These are phyloP conservation scores for Xenopus tropicalis DNA, from an alignment of 2,113 vertebrate species.

Conservation along the genomic window UCB_Xtro_10.0 CM004443.2:114556501-114557000, in stretches of 20 bases:
- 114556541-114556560: too few species aligned
- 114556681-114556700: too few species aligned
- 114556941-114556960: neutral
- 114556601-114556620: slow-evolving; percentile 89
- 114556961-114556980: too few species aligned
- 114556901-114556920: slow-evolving; percentile 49
- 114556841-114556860: slow-evolving; percentile 67
- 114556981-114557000: too few species aligned
- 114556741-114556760: too few species aligned
- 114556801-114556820: neutral
- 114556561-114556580: too few species aligned
- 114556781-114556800: neutral
- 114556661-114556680: slow-evolving; percentile 81
- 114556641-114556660: slow-evolving; percentile 92
- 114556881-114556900: slow-evolving; percentile 65
- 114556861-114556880: slow-evolving; percentile 73
- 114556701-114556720: too few species aligned
- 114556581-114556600: neutral
- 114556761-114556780: neutral
- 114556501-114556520: too few species aligned
- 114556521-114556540: too few species aligned
- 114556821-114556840: slow-evolving; percentile 76
- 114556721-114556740: too few species aligned
- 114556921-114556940: slow-evolving; percentile 42
- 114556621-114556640: slow-evolving; percentile 89